Evolutionary conservation across 2,888 invertebrate species (phyloP), one percentile per base, ranked within the genome.

Genomic region (Coelinius sp.): DNA sequence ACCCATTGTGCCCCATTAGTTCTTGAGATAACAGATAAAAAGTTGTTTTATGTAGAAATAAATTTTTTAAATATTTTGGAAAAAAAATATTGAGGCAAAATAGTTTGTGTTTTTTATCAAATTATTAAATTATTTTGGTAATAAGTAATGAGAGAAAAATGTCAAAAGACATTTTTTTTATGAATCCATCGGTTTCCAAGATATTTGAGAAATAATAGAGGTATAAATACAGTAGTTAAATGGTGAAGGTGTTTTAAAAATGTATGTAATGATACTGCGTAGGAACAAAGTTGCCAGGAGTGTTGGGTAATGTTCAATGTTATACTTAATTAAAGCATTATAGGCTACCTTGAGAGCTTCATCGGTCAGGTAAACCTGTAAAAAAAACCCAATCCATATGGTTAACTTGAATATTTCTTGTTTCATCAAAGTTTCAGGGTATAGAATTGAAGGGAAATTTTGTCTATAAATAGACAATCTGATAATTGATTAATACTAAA

Each of bases 281-380:
- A 49, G 46, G 5, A 14, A 49, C 20, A 49, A 49, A 20, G 46
- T 17, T 49, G 20, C 10, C 17, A 6, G 4, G 17, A 49, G 46
- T 49, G 46, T 49, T 49, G 20, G 20, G 20, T 49, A 49, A 49
- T 49, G 59, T 31, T 59, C 59, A 59, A 59, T 59, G 17, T 59
- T 17, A 22, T 17, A 59, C 31, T 31, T 59, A 31, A 59, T 35
- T 17, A 20, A 59, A 17, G 31, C 22, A 59, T 35, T 17, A 31
- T 31, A 59, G 35, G 14, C 31, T 25, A 59, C 59, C 59, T 59
- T 59, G 59, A 59, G 59, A 59, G 59, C 35, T 31, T 25, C 25
- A 31, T 14, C 31, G 20, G 31, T 59, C n/a, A 20, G 59, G 35
- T 31, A 31, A 53, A n/a, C 3, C 17, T 14, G 46, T 4, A 17